Evolutionary conservation across 2,888 invertebrate genomes (phyloP).

Genomic region (Prosopocoilus inquinatus): DNA sequence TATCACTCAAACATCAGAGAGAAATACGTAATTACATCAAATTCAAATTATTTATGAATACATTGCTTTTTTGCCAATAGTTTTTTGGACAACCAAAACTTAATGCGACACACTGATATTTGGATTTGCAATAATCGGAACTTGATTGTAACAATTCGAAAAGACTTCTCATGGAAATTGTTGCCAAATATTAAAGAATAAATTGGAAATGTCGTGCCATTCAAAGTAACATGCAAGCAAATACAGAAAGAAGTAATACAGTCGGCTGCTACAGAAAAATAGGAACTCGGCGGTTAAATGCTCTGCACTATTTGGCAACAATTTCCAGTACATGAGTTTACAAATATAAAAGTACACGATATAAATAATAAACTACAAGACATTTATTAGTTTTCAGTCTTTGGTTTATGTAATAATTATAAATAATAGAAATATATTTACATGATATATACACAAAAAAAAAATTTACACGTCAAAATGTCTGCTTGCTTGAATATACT

Average conservation of each 20-base stretch:
- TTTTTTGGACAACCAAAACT: conserved; percentile 7
- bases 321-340: conserved; percentile 4
- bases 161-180: conserved; percentile 4
- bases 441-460: conserved; percentile 24
- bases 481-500: no score
- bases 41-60: no score
- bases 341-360: conserved; percentile 19
- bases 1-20: conserved; percentile 31
- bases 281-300: conserved; percentile 1
- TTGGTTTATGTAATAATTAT: conserved; percentile 32
- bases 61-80: not conserved
- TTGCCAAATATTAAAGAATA: conserved; percentile 5
- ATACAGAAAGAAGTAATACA: not conserved
- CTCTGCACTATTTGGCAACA: conserved; percentile 14
- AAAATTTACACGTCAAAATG: conserved; percentile 3
- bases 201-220: conserved; percentile 10
- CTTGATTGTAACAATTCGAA: not conserved
- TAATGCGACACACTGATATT: not conserved
- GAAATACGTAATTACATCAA: not conserved
- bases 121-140: not conserved
- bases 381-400: conserved; percentile 31
- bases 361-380: conserved; percentile 26
- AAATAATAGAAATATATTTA: conserved; percentile 28
- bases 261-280: no score
- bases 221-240: not conserved